Percentiles rank a stretch among this genome's conserved stretches.
These are phyloP conservation scores for Micromesistius poutassou DNA, from an alignment of 2,797 vertebrate genomes.

Conservation along the genomic window DNA sequence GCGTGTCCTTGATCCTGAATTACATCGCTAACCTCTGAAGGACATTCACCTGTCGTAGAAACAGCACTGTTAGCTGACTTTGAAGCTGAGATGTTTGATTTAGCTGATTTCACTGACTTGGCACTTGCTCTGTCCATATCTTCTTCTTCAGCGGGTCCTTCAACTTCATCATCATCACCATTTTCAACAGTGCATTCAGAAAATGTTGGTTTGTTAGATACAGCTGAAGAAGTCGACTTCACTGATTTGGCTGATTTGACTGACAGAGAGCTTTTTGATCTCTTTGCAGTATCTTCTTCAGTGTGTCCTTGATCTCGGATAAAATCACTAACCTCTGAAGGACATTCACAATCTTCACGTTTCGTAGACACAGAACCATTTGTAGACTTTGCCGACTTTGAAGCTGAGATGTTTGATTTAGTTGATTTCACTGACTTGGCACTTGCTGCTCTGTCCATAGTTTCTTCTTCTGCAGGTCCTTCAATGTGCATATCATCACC, in stretches of 20 bases:
- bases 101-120: constrained; percentile 15
- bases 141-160: constrained; percentile 2
- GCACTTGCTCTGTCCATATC: constrained; percentile 8
- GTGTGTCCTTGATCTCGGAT: constrained; percentile 2
- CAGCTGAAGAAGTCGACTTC: constrained; percentile 15
- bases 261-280: constrained; percentile 29
- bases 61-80: constrained; percentile 15
- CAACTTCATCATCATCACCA: background rate
- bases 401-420: background rate
- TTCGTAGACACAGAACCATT: constrained; percentile 7
- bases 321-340: constrained; percentile 8
- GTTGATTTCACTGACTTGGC: constrained; percentile 19
- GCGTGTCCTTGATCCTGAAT: constrained; percentile 4
- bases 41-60: constrained; percentile 7
- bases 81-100: background rate
- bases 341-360: constrained; percentile 14
- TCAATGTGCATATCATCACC: background rate
- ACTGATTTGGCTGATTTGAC: constrained; percentile 21
- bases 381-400: constrained; percentile 16
- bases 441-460: constrained; percentile 7
- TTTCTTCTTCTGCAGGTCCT: constrained; percentile 1
- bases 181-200: background rate
- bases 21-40: constrained; percentile 7
- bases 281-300: constrained; percentile 28
- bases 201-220: constrained; percentile 9